phyloP scores from a whole-genome alignment of 2,797 vertebrate genomes.

The Periophthalmus magnuspinnatus region DNA sequence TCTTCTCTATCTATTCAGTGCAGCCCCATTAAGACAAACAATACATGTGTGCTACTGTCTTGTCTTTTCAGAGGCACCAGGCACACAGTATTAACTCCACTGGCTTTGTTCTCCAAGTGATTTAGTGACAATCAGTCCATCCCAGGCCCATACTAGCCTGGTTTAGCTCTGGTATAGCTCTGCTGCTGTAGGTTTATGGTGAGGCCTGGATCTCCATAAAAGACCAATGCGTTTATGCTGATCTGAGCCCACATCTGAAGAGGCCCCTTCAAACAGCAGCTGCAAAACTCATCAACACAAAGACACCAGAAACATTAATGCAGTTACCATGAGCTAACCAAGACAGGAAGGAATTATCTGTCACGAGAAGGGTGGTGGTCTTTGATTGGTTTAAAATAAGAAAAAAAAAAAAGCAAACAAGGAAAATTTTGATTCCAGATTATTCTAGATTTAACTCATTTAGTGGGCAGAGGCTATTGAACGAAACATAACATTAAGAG shows the following conservation, averaged over 20 bases:
- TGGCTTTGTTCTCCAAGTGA: constrained; percentile 4
- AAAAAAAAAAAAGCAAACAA: too few species aligned
- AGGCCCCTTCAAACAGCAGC: constrained; percentile 44
- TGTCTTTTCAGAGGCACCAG: constrained; percentile 2
- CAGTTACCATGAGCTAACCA: constrained; percentile 29
- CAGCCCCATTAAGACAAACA: neutral
- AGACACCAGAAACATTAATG: constrained; percentile 19
- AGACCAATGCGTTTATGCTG: constrained; percentile 30
- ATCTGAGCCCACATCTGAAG: constrained; percentile 27
- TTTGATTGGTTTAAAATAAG: constrained; percentile 32
- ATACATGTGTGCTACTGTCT: neutral
- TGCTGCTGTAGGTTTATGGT: neutral
- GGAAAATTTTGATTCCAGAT: too few species aligned
- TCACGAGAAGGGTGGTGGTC: constrained; percentile 24
- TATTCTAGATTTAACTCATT: too few species aligned
- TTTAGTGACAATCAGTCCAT: neutral
- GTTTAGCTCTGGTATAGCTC: neutral
- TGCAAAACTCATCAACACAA: constrained; percentile 30
- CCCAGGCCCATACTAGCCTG: neutral
- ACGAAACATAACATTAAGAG: too few species aligned
- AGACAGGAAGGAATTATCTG: constrained; percentile 42
- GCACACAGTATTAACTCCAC: constrained; percentile 1
- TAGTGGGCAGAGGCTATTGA: too few species aligned
- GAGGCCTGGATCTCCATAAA: constrained; percentile 18
- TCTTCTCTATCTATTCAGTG: neutral